phyloP scores from a whole-genome alignment of 2,888 invertebrate species.

The Drosophila mettleri region DNA sequence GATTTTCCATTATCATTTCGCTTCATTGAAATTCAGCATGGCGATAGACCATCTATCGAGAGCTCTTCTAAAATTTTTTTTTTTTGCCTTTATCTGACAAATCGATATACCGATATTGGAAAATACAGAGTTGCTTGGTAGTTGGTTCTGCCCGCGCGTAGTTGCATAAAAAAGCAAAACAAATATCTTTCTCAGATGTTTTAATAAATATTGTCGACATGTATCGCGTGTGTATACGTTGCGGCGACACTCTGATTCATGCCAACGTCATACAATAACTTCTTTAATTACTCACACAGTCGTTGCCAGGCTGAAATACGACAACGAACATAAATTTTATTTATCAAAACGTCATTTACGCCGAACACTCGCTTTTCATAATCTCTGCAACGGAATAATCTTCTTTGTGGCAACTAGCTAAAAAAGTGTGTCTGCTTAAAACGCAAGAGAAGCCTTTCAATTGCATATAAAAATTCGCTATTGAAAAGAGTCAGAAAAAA shows the following conservation, averaged over 20 bases:
- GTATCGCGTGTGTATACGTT: conserved; percentile 26
- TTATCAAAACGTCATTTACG: conserved; percentile 55
- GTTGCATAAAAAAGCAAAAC: conserved; percentile 44
- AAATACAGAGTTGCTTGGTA: conserved; percentile 30
- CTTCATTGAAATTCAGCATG: background rate
- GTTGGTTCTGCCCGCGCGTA: conserved; percentile 36
- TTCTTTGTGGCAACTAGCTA: conserved; percentile 1
- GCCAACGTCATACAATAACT: conserved; percentile 24
- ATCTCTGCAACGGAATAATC: conserved; percentile 15
- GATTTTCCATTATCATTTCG: background rate
- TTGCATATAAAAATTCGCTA: conserved; percentile 13
- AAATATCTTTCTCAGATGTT: conserved; percentile 43
- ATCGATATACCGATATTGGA: conserved; percentile 28
- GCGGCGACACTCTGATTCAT: conserved; percentile 41
- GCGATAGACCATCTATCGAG: conserved; percentile 12
- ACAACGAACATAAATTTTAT: conserved; percentile 27
- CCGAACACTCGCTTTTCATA: conserved; percentile 36
- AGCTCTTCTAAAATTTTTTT: background rate
- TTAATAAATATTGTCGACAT: conserved; percentile 29
- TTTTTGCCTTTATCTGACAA: background rate
- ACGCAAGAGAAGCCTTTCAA: conserved; percentile 49
- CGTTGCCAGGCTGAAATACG: conserved; percentile 18
- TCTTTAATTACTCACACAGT: conserved; percentile 11
- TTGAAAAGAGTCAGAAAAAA: background rate
- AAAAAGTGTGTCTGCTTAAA: conserved; percentile 22